Evolutionary conservation across 2,113 vertebrate genomes (phyloP).

Genomic region (Gulo gulo): DNA sequence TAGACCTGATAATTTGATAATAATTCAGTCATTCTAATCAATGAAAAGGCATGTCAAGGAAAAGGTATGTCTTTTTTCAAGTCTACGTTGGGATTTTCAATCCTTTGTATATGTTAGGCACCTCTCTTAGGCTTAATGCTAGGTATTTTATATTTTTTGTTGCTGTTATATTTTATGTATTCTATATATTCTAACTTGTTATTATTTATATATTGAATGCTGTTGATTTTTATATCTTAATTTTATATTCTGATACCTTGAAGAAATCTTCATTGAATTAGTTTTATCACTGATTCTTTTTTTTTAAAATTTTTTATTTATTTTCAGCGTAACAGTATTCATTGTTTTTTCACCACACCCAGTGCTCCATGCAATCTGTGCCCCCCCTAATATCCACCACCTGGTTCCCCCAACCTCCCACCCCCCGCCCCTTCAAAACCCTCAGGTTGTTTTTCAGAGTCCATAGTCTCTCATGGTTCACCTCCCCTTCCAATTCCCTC

Average conservation of each 20-base stretch:
- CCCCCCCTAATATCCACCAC: too few relatives aligned
- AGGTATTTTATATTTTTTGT: not conserved
- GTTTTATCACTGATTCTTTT: not conserved
- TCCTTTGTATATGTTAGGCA: not conserved
- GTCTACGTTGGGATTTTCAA: not conserved
- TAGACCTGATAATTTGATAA: not conserved
- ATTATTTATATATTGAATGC: not conserved
- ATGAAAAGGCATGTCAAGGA: not conserved
- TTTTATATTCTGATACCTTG: not conserved
- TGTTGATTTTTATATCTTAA: not conserved
- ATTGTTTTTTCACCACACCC: too few relatives aligned
- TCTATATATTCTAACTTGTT: not conserved
- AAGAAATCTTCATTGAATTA: not conserved
- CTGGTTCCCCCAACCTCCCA: too few relatives aligned
- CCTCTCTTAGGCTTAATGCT: not conserved
- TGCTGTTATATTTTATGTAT: not conserved
- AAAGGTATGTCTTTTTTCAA: not conserved
- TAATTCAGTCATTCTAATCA: not conserved
- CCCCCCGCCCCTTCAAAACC: too few relatives aligned
- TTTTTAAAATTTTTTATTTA: too few relatives aligned
- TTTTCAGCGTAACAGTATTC: too few relatives aligned
- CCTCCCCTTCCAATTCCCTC: too few relatives aligned
- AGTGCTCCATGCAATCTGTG: too few relatives aligned
- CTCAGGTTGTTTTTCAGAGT: too few relatives aligned
- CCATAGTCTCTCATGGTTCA: too few relatives aligned